Conservation (phyloP, 1,140 invertebrate species). For the Drosophila kepulauana region DNA sequence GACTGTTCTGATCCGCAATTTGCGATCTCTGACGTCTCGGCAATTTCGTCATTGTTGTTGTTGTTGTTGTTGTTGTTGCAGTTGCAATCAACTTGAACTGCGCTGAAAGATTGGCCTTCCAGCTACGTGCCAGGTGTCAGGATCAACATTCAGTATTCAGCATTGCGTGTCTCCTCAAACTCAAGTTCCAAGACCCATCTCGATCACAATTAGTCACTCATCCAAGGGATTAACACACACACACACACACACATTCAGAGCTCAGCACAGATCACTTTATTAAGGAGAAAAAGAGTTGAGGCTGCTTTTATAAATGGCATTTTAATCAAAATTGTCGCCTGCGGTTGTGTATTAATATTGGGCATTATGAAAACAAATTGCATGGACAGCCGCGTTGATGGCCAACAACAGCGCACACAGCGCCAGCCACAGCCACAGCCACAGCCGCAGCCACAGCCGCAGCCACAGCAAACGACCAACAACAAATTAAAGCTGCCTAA, state of each 20-base stretch:
- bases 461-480: conserved; percentile 4
- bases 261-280: conserved; percentile 60
- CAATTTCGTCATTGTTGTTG: conserved; percentile 35
- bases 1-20: conserved; percentile 56
- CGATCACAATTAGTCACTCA: conserved; percentile 66
- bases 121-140: conserved; percentile 56
- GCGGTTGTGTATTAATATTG: conserved; percentile 64
- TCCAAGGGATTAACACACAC: conserved; percentile 46
- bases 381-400: conserved; percentile 60
- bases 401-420: conserved; percentile 36
- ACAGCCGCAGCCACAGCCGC: conserved; percentile 36
- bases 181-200: conserved; percentile 11
- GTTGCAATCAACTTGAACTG: conserved; percentile 78
- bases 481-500: conserved; percentile 77
- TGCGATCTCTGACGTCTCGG: conserved; percentile 65
- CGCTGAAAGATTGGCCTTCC: conserved; percentile 50
- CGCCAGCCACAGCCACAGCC: conserved; percentile 28
- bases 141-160: neutral
- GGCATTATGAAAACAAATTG: conserved; percentile 70
- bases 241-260: neutral
- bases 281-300: conserved; percentile 26
- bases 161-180: conserved; percentile 18
- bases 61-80: conserved; percentile 20
- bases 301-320: conserved; percentile 71
- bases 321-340: conserved; percentile 82